phyloP scores from a whole-genome alignment of 2,113 vertebrate genomes.

The Martes martes region DNA sequence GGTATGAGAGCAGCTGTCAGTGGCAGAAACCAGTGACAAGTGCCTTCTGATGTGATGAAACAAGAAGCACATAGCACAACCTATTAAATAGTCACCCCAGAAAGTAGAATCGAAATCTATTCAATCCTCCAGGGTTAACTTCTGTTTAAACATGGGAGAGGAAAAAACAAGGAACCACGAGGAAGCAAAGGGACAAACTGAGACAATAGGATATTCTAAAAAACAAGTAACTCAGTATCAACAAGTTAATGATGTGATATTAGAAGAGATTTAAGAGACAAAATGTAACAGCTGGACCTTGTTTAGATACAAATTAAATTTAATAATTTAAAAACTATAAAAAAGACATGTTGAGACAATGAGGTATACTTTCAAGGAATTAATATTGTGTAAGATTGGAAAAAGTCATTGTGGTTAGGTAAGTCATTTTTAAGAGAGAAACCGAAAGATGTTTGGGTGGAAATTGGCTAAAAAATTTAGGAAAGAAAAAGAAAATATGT shows the following conservation, averaged over 20 bases:
- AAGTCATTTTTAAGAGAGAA: background rate
- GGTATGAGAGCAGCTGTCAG: background rate
- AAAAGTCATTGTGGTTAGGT: background rate
- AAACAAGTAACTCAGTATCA: background rate
- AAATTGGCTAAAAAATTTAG: background rate
- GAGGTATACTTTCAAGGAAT: background rate
- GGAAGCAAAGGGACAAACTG: background rate
- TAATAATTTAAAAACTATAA: background rate
- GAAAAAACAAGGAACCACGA: background rate
- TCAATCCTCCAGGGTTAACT: background rate
- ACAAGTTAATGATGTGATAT: background rate
- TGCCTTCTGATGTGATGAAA: background rate
- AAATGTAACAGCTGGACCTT: background rate
- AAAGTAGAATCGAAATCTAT: background rate
- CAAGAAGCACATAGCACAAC: background rate
- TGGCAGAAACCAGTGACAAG: background rate
- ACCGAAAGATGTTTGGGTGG: background rate
- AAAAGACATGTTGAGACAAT: background rate
- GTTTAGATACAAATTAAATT: background rate
- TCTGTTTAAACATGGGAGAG: background rate
- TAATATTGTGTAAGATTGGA: background rate
- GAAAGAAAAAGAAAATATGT: background rate
- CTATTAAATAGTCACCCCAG: background rate
- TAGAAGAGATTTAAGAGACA: background rate
- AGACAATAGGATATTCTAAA: background rate